Evolutionary conservation across 1,140 invertebrate genomes (phyloP).

Genomic region (Holcopasites calliopsidis): DNA sequence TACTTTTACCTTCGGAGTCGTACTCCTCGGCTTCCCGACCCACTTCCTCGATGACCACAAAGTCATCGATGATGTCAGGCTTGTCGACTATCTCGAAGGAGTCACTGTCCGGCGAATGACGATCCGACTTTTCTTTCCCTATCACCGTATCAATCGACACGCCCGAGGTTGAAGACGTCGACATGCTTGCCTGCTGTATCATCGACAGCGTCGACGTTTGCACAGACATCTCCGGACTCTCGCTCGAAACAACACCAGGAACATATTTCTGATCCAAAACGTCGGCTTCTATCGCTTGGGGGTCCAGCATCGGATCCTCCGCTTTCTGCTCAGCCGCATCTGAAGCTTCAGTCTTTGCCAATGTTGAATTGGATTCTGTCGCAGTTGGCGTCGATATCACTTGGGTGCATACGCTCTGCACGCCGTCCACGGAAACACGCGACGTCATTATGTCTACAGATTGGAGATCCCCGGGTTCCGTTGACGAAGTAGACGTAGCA

Average conservation of each 20-base stretch:
- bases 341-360: not conserved
- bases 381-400: constrained; percentile 75
- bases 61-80: constrained; percentile 91
- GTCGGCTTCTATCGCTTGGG: constrained; percentile 43
- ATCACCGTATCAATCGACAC: constrained; percentile 77
- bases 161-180: constrained; percentile 75
- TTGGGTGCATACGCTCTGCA: constrained; percentile 80
- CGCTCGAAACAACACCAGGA: not conserved
- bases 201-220: constrained; percentile 51
- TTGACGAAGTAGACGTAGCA: constrained; percentile 63
- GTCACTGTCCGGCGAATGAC: constrained; percentile 89
- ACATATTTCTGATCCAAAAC: constrained; percentile 49
- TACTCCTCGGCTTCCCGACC: constrained; percentile 90
- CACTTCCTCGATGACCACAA: constrained; percentile 92
- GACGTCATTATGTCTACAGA: constrained; percentile 81
- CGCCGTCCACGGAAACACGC: constrained; percentile 76
- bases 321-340: constrained; percentile 43
- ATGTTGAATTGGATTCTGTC: not conserved
- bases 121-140: constrained; percentile 80
- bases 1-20: constrained; percentile 89
- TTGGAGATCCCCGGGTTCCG: constrained; percentile 54
- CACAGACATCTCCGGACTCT: constrained; percentile 16
- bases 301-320: not conserved
- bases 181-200: constrained; percentile 75
- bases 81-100: constrained; percentile 94